Percentiles rank a stretch among this genome's conserved stretches.
Evolutionary conservation across 2,888 invertebrate genomes (phyloP).

Genomic region (Coleophora deauratella): DNA sequence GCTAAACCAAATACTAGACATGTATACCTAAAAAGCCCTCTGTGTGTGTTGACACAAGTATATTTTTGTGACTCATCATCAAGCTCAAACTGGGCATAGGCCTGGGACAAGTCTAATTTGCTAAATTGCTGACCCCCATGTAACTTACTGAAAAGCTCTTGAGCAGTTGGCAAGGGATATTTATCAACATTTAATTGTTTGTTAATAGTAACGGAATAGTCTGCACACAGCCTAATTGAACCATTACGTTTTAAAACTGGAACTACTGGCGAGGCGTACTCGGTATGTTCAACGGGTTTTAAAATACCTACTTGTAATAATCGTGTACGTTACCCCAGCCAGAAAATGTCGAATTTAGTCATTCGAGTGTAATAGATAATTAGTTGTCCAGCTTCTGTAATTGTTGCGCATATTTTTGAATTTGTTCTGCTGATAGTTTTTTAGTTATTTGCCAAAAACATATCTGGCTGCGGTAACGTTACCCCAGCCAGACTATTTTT

Average conservation of each 20-base stretch:
- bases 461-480: too few relatives aligned
- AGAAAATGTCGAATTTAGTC: too few relatives aligned
- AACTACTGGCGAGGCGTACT: not conserved
- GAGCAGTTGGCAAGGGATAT: constrained; percentile 5
- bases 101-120: constrained; percentile 3
- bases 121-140: constrained; percentile 3
- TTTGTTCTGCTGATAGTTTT: too few relatives aligned
- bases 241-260: not conserved
- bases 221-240: not conserved
- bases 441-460: too few relatives aligned
- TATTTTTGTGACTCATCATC: constrained; percentile 7
- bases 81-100: constrained; percentile 5
- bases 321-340: too few relatives aligned
- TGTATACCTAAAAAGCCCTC: constrained; percentile 11
- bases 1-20: constrained; percentile 11
- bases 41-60: constrained; percentile 8
- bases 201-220: constrained; percentile 3
- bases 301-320: not conserved
- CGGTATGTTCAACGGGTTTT: not conserved
- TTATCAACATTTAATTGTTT: constrained; percentile 4
- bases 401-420: too few relatives aligned
- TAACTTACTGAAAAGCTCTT: constrained; percentile 4
- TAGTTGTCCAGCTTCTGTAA: too few relatives aligned
- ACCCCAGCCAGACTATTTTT: too few relatives aligned
- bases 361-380: too few relatives aligned